These are phyloP conservation scores for Tortrix viridana DNA, from an alignment of 2,888 invertebrate genomes.

Conservation along the genomic window DNA sequence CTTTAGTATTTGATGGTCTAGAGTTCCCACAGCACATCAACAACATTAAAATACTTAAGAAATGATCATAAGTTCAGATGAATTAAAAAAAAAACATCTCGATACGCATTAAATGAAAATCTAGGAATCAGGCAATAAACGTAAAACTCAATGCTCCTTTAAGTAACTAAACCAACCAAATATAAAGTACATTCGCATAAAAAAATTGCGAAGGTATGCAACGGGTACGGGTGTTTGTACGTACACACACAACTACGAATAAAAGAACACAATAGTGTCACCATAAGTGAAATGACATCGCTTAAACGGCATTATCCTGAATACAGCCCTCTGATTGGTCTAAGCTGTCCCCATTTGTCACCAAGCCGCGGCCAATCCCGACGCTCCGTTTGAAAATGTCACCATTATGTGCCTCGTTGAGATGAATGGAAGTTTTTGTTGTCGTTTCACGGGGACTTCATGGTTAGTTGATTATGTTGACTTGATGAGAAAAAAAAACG, in stretches of 20 bases:
- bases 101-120: no score
- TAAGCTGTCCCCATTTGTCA: slow-evolving; percentile 80
- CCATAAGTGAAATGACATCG: slow-evolving; percentile 36
- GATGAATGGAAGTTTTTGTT: slow-evolving; percentile 44
- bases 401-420: slow-evolving; percentile 59
- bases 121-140: no score
- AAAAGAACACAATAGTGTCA: slow-evolving; percentile 35
- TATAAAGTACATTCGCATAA: no score
- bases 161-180: no score
- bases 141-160: no score
- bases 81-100: no score
- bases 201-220: neutral
- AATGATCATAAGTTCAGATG: no score
- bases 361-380: slow-evolving; percentile 74
- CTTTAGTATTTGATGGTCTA: no score
- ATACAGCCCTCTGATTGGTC: slow-evolving; percentile 61
- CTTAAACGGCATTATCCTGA: slow-evolving; percentile 47
- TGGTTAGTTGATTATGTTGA: slow-evolving; percentile 33
- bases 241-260: slow-evolving; percentile 10
- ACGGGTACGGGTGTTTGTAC: no score
- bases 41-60: no score
- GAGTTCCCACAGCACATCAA: no score
- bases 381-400: slow-evolving; percentile 66
- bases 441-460: slow-evolving; percentile 42
- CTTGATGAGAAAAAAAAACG: no score